A percentile compares a stretch with the other conserved stretches of the same genome.
These are phyloP conservation scores for Pygoscelis adeliae DNA, from an alignment of 2,113 vertebrate species.

Conservation along the genomic window DNA sequence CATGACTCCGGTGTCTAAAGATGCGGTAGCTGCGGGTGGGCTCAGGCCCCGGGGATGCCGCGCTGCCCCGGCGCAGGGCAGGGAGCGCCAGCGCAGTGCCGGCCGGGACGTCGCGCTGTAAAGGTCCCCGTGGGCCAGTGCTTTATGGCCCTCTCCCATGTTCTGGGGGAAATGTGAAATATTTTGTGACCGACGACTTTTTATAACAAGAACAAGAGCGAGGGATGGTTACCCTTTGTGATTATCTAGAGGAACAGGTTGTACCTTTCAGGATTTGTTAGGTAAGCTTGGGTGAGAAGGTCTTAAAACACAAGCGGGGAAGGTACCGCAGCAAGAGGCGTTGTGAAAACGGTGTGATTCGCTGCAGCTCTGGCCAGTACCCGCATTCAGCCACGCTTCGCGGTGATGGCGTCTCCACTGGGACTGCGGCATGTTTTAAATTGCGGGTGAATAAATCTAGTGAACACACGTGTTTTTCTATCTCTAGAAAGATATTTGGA, in stretches of 20 bases:
- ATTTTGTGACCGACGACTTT: slow-evolving; percentile 7
- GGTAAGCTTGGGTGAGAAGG: slow-evolving; percentile 49
- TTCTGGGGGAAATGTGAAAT: slow-evolving; percentile 3
- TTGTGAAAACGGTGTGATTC: slow-evolving; percentile 51
- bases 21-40: background rate
- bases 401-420: fast-evolving
- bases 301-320: slow-evolving; percentile 4
- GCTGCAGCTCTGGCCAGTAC: background rate
- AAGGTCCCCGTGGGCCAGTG: background rate
- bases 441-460: background rate
- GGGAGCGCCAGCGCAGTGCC: background rate
- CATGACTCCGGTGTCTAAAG: background rate
- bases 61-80: fast-evolving
- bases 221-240: background rate
- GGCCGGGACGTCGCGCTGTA: fast-evolving
- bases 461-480: fast-evolving
- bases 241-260: background rate
- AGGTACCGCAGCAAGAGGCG: background rate
- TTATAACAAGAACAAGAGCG: background rate
- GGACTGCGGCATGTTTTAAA: fast-evolving
- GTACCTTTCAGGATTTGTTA: background rate
- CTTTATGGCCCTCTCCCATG: background rate
- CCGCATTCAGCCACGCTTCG: background rate
- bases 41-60: background rate
- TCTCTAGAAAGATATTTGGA: background rate